Evolutionary conservation across 2,113 vertebrate species (phyloP), one percentile per base, ranked within the genome.

Genomic region (Mungos mungo): DNA sequence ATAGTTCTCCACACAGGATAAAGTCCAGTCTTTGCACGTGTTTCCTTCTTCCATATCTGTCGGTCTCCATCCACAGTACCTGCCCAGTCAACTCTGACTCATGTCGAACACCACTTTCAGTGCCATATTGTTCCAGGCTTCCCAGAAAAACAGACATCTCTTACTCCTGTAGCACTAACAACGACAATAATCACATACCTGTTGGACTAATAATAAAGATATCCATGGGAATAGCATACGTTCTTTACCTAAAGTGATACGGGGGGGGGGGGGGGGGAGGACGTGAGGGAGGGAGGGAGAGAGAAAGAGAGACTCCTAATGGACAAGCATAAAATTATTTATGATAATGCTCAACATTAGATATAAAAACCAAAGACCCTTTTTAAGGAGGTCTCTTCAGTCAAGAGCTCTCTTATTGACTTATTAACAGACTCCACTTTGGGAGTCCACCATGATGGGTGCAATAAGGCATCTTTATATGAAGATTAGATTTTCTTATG

Each of bases 161-260:
- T 41, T 77, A 19, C 31, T 93, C 76, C 79, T 71, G 15, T 0
- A 82, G 33, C 31, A 91, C 52, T 87, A 71, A 94, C 74, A 89
- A 94, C 85, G 35, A 33, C 9, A 65, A 71, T 77, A 52, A 72
- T 41, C 41, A 71, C 50, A 38, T 50, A 66, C 10, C 41, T 97
- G 21, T 23, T 71, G 21, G 13, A 65, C 47, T 76, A 82, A 76
- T 65, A 74, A 79, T 77, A 86, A 94, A 86, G 7, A 23, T 81
- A 74, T 65, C 41, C 18, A 77, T 16, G 16, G 18, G 9, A 87
- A 77, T 29, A 71, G 14, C 21, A 1, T 76, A 68, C 71, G 14
- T 85, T 88, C n/a, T 66, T 93, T 68, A 90, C 31, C 21, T 84
- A 18, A 96, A 94, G n/a, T 88, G n/a, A 71, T 14, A 50, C 50